These are phyloP conservation scores for Acanthiza pusilla DNA, from an alignment of 2,797 vertebrate genomes.

Conservation along the genomic window DNA sequence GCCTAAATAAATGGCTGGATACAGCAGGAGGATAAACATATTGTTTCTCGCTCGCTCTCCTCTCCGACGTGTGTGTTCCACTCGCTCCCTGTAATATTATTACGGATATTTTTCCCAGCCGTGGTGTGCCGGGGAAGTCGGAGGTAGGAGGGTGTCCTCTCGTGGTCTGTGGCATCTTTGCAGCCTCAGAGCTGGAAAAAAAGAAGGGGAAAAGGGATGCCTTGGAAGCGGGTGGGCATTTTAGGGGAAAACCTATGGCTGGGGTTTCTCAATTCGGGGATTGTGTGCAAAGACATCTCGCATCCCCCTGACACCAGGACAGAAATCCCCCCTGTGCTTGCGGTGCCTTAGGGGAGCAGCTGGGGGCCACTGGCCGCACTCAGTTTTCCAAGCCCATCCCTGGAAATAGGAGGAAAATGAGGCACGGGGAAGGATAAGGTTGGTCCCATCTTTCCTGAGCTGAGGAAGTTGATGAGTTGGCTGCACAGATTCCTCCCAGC, in stretches of 20 bases:
- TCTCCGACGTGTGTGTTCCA: slow-evolving; percentile 46
- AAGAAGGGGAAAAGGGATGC: not conserved
- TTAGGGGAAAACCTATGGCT: not conserved
- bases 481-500: not conserved
- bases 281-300: not conserved
- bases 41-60: slow-evolving; percentile 3
- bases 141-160: slow-evolving; percentile 73
- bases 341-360: not conserved
- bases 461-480: not conserved
- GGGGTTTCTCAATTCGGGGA: not conserved
- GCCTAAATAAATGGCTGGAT: slow-evolving; percentile 53
- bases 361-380: fast-evolving
- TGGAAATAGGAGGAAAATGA: not conserved
- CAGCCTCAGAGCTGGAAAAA: not conserved
- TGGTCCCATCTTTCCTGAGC: not conserved
- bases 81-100: slow-evolving; percentile 20
- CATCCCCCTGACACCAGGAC: fast-evolving
- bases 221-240: not conserved
- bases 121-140: not conserved
- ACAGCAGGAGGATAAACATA: slow-evolving; percentile 24
- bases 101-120: slow-evolving; percentile 1
- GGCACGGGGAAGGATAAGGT: not conserved
- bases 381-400: not conserved
- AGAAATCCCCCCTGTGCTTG: fast-evolving
- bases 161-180: slow-evolving; percentile 52